Evolutionary conservation across 2,113 vertebrate genomes (phyloP), one percentile per base, ranked within the genome.

Genomic region (Ptilorrhoa leucosticta): DNA sequence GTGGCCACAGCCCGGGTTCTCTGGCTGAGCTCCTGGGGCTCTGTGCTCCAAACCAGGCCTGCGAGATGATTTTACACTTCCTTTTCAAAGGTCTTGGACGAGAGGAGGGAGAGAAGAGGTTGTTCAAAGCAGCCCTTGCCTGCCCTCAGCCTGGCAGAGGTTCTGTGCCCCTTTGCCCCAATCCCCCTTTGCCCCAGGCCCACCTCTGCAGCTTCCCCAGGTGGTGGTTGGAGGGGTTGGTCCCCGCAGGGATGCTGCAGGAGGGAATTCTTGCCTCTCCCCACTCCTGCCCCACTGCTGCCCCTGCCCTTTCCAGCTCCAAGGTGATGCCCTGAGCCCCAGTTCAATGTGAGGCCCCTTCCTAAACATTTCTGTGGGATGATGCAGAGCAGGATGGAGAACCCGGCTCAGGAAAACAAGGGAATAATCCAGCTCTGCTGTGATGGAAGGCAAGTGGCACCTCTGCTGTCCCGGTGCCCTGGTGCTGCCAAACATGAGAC

Each of bases 1-100:
- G 0, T 6, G 28, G 31, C 18, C 54, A 4, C 13, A 23, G 4
- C 37, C 12, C 17, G 2, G 42, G 1, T 8, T 15, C 12, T 2
- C 7, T 11, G 31, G 11, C 30, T 30, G 51, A 42, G 1, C 39
- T 4, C 45, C 35, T 2, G n/a, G 68, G 37, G 37, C 21, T 18
- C n/a, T 28, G 47, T 10, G 66, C n/a, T 26, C 33, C 28, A 30
- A 10, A 12, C 5, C 31, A 22, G 26, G 10, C 2, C n/a, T 35
- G 9, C 4, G 10, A 9, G n/a, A 5, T 4, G 23, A 7, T 40
- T 48, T 54, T 2, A 7, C 15, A 2, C 15, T 7, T 23, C 7
- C 45, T 31, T 35, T 20, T 3, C 42, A 27, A 9, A 4, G 44
- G 8, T 15, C 20, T 23, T 9, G 40, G 13, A 12, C 37, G 22